Evolutionary conservation across 2,113 vertebrate genomes (phyloP).

Genomic region (Mungos mungo): DNA sequence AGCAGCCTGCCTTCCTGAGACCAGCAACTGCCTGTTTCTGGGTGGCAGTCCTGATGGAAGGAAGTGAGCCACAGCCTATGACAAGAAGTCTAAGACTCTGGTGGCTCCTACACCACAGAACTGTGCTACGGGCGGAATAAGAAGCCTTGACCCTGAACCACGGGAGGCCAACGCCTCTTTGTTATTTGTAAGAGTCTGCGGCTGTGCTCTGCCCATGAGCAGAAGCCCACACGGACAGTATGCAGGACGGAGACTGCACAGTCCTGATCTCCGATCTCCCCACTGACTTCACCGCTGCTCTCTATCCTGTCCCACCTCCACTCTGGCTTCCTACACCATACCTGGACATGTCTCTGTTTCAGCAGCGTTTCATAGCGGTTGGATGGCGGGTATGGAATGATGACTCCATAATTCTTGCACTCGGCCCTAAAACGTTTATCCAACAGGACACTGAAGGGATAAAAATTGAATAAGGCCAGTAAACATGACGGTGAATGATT

Average conservation of each 20-base stretch:
- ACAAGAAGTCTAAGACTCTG: neutral
- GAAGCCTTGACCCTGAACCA: neutral
- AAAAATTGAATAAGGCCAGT: neutral
- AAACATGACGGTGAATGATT: neutral
- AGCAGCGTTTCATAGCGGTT: conserved; percentile 99
- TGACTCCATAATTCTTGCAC: conserved; percentile 99
- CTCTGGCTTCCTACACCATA: conserved; percentile 59
- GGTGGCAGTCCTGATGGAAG: accelerated
- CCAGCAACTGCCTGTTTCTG: too few species aligned
- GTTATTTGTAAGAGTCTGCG: neutral
- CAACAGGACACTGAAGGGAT: conserved; percentile 91
- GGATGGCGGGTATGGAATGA: conserved; percentile 98
- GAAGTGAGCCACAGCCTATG: neutral
- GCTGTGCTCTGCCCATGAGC: neutral
- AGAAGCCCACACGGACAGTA: accelerated
- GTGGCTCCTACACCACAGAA: too few species aligned
- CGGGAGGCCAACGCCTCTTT: neutral
- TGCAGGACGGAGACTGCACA: neutral
- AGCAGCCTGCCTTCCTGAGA: neutral
- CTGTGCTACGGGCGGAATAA: neutral
- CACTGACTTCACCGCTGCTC: neutral
- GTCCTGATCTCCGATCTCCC: neutral
- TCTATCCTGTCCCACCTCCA: neutral
- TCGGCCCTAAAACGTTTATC: conserved; percentile 99
- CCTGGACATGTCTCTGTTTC: conserved; percentile 99